Conservation (phyloP, 92 coral and sea anemone genomes). For the Epizoanthus scotinus region DNA sequence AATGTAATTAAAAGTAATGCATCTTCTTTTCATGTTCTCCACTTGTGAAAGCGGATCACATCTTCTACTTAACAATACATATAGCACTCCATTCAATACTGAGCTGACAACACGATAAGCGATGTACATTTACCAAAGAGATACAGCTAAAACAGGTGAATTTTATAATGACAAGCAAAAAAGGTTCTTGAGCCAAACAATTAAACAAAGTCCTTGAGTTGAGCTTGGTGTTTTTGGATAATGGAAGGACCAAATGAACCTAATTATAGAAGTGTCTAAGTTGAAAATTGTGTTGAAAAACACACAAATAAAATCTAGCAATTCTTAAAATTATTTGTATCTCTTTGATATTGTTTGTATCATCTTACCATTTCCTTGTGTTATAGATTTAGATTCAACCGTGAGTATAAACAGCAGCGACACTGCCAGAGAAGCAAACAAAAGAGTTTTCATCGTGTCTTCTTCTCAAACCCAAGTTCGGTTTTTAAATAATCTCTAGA, state of each 20-base stretch:
- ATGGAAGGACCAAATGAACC: too few relatives aligned
- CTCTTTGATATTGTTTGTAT: not conserved
- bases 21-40: not conserved
- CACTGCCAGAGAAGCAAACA: not conserved
- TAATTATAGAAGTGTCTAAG: too few relatives aligned
- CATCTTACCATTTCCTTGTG: slow-evolving; percentile 21
- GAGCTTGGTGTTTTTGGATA: too few relatives aligned
- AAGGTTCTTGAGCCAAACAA: too few relatives aligned
- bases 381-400: slow-evolving; percentile 33
- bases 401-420: not conserved
- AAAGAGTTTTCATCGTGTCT: not conserved
- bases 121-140: too few relatives aligned
- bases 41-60: not conserved
- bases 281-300: too few relatives aligned
- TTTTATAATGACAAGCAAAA: too few relatives aligned
- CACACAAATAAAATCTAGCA: too few relatives aligned
- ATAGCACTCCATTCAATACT: not conserved
- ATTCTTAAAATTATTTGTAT: too few relatives aligned
- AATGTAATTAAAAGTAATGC: not conserved
- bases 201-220: too few relatives aligned
- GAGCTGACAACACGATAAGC: not conserved
- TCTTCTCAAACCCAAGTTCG: not conserved
- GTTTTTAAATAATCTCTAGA: not conserved
- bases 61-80: not conserved
- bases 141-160: too few relatives aligned